Base-by-base conservation (phyloP, 2,113 vertebrate species). In the Pan paniscus region DNA sequence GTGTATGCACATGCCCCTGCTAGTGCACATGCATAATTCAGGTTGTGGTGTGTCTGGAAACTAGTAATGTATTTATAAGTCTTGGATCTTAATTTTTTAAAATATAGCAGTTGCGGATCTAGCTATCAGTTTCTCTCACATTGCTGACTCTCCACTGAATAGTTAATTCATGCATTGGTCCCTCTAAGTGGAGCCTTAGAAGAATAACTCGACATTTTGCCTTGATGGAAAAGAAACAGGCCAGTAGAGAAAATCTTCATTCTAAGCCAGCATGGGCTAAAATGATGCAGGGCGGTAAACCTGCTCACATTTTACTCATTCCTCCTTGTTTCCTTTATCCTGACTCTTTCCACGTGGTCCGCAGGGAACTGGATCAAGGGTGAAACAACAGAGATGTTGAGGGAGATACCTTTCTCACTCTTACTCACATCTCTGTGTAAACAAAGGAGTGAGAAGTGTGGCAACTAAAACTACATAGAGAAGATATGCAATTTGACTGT, bases 1-100 rank as follows among this genome's bases (percentile, higher is more conserved):
- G 17, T 23, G 22, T 27, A 8, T 12, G 6, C 38, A 3, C 8
- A 16, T 16, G n/a, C 23, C 6, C 4, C 10, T 5, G 23, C 22
- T 87, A 52, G 30, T 67, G 3, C 17, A 40, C 13, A 43, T 52
- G 43, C 8, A 17, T 12, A 48, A 18, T 81, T 91, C 73, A 52
- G 59, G 40, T 8, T 92, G 11, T 81, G 46, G 12, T 73, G 35
- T 81, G 12, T 57, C 75, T 86, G 11, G n/a, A 61, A 30, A 20
- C 35, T 46, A 67, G 30, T 72, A 72, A 46, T 46, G 52, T 61
- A 16, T 30, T 86, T 72, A 35, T 43, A 46, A 90, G 25, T 30
- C 16, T 67, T 46, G 20, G 6, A 59, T 86, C 22, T 89, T 75
- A 90, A 23, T 86, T 90, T 73, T 78, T n/a, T 61, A 40, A 48